These are phyloP conservation scores for Diaprepes abbreviatus DNA, from an alignment of 2,888 invertebrate genomes.

Conservation along the genomic window DNA sequence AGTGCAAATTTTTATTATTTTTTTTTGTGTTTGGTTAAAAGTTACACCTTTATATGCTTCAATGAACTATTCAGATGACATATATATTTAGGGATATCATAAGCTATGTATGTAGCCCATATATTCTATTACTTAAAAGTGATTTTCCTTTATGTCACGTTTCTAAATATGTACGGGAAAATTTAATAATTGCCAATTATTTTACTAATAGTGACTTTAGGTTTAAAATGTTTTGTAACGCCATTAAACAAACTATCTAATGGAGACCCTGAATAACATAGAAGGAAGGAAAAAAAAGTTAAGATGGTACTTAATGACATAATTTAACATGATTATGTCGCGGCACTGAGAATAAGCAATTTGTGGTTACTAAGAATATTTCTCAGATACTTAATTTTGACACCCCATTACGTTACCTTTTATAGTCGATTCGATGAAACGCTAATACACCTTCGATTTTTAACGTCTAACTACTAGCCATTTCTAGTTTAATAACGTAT, in stretches of 20 bases:
- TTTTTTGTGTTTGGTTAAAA: too few species aligned
- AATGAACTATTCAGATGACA: too few species aligned
- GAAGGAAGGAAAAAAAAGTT: background rate
- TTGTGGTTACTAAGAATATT: constrained; percentile 27
- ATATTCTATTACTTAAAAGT: too few species aligned
- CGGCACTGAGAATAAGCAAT: constrained; percentile 13
- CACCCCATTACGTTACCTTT: constrained; percentile 43
- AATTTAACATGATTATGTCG: constrained; percentile 35
- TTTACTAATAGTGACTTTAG: too few species aligned
- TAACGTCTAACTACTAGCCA: constrained; percentile 29
- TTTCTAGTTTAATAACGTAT: constrained; percentile 45
- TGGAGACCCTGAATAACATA: background rate
- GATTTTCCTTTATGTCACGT: too few species aligned
- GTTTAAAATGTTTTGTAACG: background rate
- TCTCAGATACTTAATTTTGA: constrained; percentile 41
- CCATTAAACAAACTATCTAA: background rate
- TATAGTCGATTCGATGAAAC: constrained; percentile 42
- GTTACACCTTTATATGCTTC: too few species aligned
- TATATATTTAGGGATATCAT: too few species aligned
- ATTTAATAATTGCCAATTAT: too few species aligned
- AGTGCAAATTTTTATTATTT: too few species aligned
- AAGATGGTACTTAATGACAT: constrained; percentile 25
- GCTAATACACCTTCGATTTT: constrained; percentile 40
- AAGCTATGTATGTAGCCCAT: too few species aligned
- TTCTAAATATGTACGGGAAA: too few species aligned